Evolutionary conservation across 2,113 vertebrate genomes (phyloP), one percentile per base, ranked within the genome.

Genomic region (Spilogale gracilis): DNA sequence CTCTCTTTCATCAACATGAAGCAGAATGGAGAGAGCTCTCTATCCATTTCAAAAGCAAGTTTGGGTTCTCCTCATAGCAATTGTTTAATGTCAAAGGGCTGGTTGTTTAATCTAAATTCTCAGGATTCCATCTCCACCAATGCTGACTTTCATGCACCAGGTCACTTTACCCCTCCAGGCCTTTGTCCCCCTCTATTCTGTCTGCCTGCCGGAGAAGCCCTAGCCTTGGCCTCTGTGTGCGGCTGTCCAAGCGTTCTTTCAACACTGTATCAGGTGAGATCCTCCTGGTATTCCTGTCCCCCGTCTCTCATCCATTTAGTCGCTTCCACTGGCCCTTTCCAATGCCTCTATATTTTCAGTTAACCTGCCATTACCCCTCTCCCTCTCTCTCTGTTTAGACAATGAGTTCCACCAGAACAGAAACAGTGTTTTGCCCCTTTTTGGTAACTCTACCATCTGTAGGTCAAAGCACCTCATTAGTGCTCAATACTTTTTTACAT

Each of bases 1-100:
- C 25, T 92, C 48, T 48, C 67, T 58, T 60, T 80, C 67, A 82
- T 69, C 89, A 91, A 88, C 76, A 25, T 16, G 58, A 73, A 87
- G 65, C 58, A 73, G 76, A 86, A 45, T 48, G 23, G 1, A 78
- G 87, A 74, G 83, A 95, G 52, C n/a, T 60, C 60, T 48, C 84
- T 23, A 58, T 71, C 48, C 30, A 14, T 63, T 74, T 93, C 54
- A 61, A 78, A 87, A 94, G 65, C 25, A 89, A 78, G n/a, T 87
- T 85, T 61, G 69, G 81, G n/a, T 73, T 92, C n/a, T 94, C 43
- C 74, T n/a, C n/a, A 56, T 74, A 96, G 56, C 61, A 87, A 94
- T 12, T 67, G 32, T 89, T 96, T 60, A 61, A 32, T 83, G 67
- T 91, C 56, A 91, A 88, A 93, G 84, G 38, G 91, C 45, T 76